Evolutionary conservation across 30 jellyfish, hydroid and myxozoan genomes (phyloP), one percentile per base, ranked within the genome.

Genomic region (Hydractinia symbiolongicarpus): DNA sequence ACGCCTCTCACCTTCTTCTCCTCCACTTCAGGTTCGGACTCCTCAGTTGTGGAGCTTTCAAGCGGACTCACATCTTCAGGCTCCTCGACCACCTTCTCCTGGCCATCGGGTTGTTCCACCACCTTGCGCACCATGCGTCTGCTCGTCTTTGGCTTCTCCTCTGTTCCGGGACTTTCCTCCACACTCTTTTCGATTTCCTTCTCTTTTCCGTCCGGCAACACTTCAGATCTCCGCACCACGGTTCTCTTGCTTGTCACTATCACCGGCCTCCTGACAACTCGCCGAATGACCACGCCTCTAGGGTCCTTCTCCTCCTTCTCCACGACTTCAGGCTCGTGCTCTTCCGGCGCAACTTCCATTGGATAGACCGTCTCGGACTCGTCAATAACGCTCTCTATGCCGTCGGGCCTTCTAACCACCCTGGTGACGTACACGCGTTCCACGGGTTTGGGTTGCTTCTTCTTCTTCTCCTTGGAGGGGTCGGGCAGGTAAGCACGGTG

Each of bases 401-500:
- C 97, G 84, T 86, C 95, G 40, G 79, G 82, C 55, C 73, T 75
- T 76, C 87, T 50, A 69, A 89, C 16, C 54, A 89, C 86, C 51
- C 96, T 82, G 1, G 91, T 84, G 21, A 83, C 95, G 74, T 30
- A 84, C 50, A 89, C 95, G 78, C 92, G 84, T 56, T 89, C 96
- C 7, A 89, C 95, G 51, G 86, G 81, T 19, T 73, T 58, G 50
- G 86, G 84, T 60, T 17, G 73, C 55, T 76, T 76, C 53, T 68
- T 15, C 61, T 72, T 57, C 15, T 20, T 13, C 49, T 13, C 77
- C 51, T 15, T 21, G 14, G 78, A 15, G 2, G 78, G 51, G 78
- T 21, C 78, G 20, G 78, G 78, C 1, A 67, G 50, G 78, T 67
- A 67, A 15, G 51, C 50, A 49, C 78, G 78, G 78, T 67, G 78